Percentiles rank a stretch among this genome's conserved stretches.
Conservation (phyloP, 1,140 invertebrate genomes). For the Drosophila bipectinata region DNA sequence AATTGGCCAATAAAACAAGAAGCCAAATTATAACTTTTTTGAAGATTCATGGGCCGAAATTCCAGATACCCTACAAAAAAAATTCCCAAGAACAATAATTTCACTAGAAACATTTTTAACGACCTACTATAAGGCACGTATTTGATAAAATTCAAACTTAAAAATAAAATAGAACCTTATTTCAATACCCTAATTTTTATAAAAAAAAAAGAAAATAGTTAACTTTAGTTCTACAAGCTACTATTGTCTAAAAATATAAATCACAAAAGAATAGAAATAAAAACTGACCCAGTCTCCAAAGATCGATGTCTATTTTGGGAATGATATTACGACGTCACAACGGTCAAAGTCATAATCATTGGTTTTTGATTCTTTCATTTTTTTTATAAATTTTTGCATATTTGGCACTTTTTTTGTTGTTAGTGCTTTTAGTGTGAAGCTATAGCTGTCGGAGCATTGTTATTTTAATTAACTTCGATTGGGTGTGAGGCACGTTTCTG, state of each 20-base stretch:
- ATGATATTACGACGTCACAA: slow-evolving; percentile 35
- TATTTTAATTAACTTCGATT: slow-evolving; percentile 66
- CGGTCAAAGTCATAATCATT: slow-evolving; percentile 19
- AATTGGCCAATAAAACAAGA: slow-evolving; percentile 33
- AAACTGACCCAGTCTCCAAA: slow-evolving; percentile 33
- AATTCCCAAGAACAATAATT: slow-evolving; percentile 7
- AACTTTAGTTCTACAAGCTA: no score
- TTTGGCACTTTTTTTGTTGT: slow-evolving; percentile 15
- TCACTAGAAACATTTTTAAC: not conserved
- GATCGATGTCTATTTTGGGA: slow-evolving; percentile 28
- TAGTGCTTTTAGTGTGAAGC: slow-evolving; percentile 22
- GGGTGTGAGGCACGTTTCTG: slow-evolving; percentile 62
- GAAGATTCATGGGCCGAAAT: not conserved
- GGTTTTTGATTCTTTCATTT: slow-evolving; percentile 3
- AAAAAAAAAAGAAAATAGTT: not conserved
- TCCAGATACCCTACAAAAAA: slow-evolving; percentile 10
- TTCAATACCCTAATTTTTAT: not conserved
- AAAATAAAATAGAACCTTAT: not conserved
- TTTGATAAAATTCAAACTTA: not conserved
- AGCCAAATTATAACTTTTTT: not conserved
- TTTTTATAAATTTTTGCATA: slow-evolving; percentile 32
- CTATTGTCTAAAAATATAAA: not conserved
- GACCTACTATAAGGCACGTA: not conserved
- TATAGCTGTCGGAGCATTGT: slow-evolving; percentile 45
- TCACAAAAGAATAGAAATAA: slow-evolving; percentile 9